Evolutionary conservation across 2,888 invertebrate species (phyloP).

Genomic region (Scrobipalpa atriplicella): DNA sequence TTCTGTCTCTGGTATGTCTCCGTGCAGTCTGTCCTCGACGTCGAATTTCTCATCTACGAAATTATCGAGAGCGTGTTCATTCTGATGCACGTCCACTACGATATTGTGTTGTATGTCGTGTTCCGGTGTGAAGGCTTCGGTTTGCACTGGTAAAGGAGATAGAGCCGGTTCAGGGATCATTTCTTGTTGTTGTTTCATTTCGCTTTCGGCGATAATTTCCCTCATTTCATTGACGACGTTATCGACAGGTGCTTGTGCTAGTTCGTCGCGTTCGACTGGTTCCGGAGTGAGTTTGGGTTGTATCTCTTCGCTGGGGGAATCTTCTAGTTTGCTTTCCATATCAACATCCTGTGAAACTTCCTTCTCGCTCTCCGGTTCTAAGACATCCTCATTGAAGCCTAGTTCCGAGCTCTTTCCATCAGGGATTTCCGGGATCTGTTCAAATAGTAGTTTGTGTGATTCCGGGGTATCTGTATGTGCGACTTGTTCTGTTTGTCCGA

Average conservation of each 20-base stretch:
- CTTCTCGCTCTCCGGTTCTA: conserved; percentile 61
- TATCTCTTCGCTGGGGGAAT: conserved; percentile 51
- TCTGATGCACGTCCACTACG: conserved; percentile 49
- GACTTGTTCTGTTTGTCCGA: conserved; percentile 63
- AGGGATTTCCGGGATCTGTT: conserved; percentile 79
- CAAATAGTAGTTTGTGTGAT: conserved; percentile 77
- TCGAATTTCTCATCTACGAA: conserved; percentile 18
- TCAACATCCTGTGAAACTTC: conserved; percentile 67
- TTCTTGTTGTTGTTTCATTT: neutral
- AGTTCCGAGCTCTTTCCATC: conserved; percentile 77
- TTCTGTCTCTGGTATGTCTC: conserved; percentile 10
- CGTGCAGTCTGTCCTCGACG: conserved; percentile 35
- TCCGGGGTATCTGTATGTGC: conserved; percentile 75
- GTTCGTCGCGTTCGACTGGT: neutral
- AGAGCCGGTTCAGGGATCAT: neutral
- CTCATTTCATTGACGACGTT: conserved; percentile 12
- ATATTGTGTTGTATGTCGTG: conserved; percentile 43
- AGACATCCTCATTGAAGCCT: conserved; percentile 68
- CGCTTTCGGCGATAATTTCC: conserved; percentile 2
- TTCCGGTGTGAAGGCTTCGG: conserved; percentile 43
- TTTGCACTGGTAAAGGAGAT: neutral
- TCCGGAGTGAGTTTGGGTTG: conserved; percentile 24
- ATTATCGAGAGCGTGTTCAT: conserved; percentile 31
- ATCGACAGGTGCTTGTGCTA: neutral
- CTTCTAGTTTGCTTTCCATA: conserved; percentile 63